Evolutionary conservation across 2,797 vertebrate genomes (phyloP).

Genomic region (Rhynchonycteris naso): DNA sequence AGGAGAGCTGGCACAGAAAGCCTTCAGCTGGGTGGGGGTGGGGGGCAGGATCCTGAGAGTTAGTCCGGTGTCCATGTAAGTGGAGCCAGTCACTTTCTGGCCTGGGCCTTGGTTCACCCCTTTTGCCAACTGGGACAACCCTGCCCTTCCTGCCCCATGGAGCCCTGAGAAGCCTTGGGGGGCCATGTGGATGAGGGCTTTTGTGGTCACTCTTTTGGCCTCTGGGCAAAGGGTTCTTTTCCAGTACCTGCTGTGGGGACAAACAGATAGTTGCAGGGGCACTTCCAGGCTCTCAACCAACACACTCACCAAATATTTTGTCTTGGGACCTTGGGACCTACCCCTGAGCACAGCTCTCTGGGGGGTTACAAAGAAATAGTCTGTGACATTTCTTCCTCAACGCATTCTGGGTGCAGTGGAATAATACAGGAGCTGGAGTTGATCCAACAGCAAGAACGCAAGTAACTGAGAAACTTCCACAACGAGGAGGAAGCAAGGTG

Average conservation of each 20-base stretch:
- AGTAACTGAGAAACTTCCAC: neutral
- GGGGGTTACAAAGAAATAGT: neutral
- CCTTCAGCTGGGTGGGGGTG: neutral
- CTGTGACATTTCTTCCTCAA: neutral
- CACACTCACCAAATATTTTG: neutral
- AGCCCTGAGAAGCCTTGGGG: neutral
- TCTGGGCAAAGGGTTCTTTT: neutral
- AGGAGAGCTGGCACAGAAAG: neutral
- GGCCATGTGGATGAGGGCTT: fast-evolving
- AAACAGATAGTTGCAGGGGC: neutral
- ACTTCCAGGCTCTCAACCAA: neutral
- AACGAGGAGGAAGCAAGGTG: neutral
- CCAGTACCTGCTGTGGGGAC: neutral
- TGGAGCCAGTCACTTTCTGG: neutral
- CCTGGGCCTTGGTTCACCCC: neutral
- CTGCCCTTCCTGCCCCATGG: neutral
- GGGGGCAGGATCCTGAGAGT: neutral
- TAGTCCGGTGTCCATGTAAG: too few relatives aligned
- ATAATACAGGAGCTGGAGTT: neutral
- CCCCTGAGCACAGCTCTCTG: neutral
- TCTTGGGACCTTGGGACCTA: neutral
- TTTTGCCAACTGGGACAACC: neutral
- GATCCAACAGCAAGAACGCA: neutral
- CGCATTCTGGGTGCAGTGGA: neutral
- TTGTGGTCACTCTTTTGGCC: neutral